phyloP scores from a whole-genome alignment of 1,140 invertebrate species.

The Rhynchophorus ferrugineus region DNA sequence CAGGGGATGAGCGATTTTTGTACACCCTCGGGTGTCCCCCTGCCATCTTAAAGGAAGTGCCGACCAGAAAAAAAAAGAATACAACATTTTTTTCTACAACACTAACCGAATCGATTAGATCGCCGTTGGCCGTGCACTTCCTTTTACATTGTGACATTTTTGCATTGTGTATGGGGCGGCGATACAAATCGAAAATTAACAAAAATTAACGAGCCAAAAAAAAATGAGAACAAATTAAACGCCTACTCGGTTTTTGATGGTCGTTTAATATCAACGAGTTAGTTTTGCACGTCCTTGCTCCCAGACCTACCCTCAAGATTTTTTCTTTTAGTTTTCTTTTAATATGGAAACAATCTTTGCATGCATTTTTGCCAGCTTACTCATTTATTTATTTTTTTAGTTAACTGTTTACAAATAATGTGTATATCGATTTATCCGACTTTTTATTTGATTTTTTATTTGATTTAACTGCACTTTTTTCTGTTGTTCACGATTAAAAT shows the following conservation, averaged over 20 bases:
- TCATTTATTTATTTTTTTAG: constrained; percentile 9
- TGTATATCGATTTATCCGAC: constrained; percentile 47
- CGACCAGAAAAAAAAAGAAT: background rate
- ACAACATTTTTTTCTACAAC: constrained; percentile 18
- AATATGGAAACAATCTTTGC: constrained; percentile 34
- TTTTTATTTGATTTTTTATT: constrained; percentile 53
- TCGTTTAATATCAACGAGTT: constrained; percentile 43
- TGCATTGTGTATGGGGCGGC: constrained; percentile 62
- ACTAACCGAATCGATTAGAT: background rate
- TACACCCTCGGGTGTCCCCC: constrained; percentile 9
- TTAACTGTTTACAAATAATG: constrained; percentile 22
- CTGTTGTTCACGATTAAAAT: constrained; percentile 57
- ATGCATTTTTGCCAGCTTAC: constrained; percentile 52
- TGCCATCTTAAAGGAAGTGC: constrained; percentile 4
- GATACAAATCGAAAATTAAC: constrained; percentile 43
- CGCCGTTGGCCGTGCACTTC: constrained; percentile 1
- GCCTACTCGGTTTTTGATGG: constrained; percentile 52
- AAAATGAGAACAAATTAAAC: constrained; percentile 30
- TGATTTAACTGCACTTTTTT: constrained; percentile 70
- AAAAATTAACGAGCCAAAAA: constrained; percentile 6
- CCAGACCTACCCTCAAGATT: constrained; percentile 36
- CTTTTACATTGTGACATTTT: constrained; percentile 56
- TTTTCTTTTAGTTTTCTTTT: constrained; percentile 36
- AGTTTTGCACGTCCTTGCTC: constrained; percentile 42
- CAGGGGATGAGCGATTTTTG: constrained; percentile 10